Percentiles rank a stretch among this genome's conserved stretches.
Evolutionary conservation across 2,797 vertebrate species (phyloP).

Genomic region (Cossypha caffra): DNA sequence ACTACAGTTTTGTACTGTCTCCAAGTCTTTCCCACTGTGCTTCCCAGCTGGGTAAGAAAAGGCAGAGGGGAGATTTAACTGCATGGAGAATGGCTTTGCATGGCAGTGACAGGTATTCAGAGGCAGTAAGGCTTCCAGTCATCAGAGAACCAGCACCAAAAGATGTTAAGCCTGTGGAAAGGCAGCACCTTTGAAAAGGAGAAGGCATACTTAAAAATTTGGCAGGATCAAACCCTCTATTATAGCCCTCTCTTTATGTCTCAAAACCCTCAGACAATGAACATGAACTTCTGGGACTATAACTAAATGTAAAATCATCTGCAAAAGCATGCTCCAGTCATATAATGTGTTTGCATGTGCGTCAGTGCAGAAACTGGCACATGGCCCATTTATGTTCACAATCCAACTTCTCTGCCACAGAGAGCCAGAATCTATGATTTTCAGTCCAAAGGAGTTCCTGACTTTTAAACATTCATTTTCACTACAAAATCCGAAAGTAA

Average conservation of each 20-base stretch:
- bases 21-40: not conserved
- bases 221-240: not conserved
- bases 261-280: not conserved
- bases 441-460: not conserved
- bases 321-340: not conserved
- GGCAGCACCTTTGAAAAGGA: not conserved
- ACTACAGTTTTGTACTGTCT: not conserved
- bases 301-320: not conserved
- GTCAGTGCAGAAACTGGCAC: not conserved
- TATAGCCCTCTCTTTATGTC: not conserved
- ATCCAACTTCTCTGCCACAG: not conserved
- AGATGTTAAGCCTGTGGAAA: not conserved
- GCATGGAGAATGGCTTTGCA: not conserved
- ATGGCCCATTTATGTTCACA: not conserved
- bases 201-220: not conserved
- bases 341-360: not conserved
- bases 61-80: not conserved
- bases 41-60: not conserved
- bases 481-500: not conserved
- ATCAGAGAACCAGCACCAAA: not conserved
- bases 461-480: not conserved
- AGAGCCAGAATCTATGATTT: not conserved
- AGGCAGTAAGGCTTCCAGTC: not conserved
- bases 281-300: not conserved
- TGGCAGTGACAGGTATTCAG: not conserved